Base-by-base conservation (phyloP, 2,113 vertebrate genomes). In the Sapajus apella region DNA sequence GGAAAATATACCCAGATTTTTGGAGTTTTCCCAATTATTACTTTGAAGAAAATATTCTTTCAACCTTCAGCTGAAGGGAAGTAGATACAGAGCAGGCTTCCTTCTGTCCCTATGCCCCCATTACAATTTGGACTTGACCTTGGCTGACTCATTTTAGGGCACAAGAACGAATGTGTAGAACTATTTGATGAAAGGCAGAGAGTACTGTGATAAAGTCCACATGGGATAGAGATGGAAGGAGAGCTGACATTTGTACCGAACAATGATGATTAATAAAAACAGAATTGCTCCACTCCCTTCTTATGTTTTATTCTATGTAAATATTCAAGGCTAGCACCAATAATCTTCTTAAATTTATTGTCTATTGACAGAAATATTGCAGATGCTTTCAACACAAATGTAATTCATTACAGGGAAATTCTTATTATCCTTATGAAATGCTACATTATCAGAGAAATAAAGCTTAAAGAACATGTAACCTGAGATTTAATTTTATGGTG, bases 151-250 rank as follows among this genome's bases (percentile, higher is more conserved):
- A 5, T 93, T 92, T 55, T 92, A 82, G 56, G 87, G 88, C 93
- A 93, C 98, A 97, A 97, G 80, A 93, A 96, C 89, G 40, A 96
- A 77, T 79, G 72, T 98, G 76, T 88, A 83, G 80, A 79, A 91
- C 70, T 61, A 72, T 91, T 94, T 98, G 98, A 98, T 98, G 97
- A 98, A 98, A 98, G 98, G 58, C 98, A 99, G 98, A 99, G 98
- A 98, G 94, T 92, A 96, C 86, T 87, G 18, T 97, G 98, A 98
- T 98, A 98, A 98, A 98, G 94, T 98, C 89, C 97, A 98, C 97
- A 97, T 96, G 95, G 96, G 85, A 92, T 79, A 50, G 40, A 97
- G 80, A 66, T 98, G 89, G 95, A 96, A 93, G 85, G 52, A 98
- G 93, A 75, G 81, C 92, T 98, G 98, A 98, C 95, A 90, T 98